Conservation (phyloP, 2,113 vertebrate genomes). For the Tachycineta bicolor region DNA sequence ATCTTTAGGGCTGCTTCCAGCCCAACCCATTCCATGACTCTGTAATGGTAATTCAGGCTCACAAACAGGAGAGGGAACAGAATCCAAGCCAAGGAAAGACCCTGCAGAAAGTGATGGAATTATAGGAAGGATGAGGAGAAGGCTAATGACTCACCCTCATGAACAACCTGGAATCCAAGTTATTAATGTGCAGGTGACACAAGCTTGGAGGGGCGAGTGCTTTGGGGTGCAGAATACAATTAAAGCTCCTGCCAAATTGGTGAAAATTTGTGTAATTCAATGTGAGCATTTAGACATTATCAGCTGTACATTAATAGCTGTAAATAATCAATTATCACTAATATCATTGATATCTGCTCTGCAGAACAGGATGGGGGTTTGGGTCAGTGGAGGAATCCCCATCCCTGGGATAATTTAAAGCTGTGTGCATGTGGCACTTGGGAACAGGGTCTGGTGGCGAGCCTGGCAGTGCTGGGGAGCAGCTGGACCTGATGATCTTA, state of each 20-base stretch:
- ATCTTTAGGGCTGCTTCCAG: background rate
- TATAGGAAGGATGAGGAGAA: fast-evolving
- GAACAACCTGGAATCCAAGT: background rate
- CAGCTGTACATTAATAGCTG: background rate
- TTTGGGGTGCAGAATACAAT: background rate
- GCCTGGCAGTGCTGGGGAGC: background rate
- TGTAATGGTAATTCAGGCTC: background rate
- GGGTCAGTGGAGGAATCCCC: too few relatives aligned
- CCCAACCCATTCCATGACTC: background rate
- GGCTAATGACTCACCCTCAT: background rate
- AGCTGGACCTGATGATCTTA: background rate
- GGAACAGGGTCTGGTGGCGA: background rate
- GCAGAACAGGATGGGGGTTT: background rate
- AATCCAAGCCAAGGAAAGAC: background rate
- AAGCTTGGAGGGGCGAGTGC: background rate
- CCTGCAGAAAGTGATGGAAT: background rate
- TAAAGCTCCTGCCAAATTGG: background rate
- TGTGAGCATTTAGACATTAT: background rate
- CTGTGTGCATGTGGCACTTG: background rate
- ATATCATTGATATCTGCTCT: fast-evolving
- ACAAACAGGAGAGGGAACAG: background rate
- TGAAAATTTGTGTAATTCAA: background rate
- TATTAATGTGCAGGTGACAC: background rate
- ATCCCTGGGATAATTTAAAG: background rate
- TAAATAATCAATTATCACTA: background rate